Percentiles rank a stretch among this genome's conserved stretches.
Conservation (phyloP, 1,140 invertebrate genomes). For the Diabrotica virgifera region DNA sequence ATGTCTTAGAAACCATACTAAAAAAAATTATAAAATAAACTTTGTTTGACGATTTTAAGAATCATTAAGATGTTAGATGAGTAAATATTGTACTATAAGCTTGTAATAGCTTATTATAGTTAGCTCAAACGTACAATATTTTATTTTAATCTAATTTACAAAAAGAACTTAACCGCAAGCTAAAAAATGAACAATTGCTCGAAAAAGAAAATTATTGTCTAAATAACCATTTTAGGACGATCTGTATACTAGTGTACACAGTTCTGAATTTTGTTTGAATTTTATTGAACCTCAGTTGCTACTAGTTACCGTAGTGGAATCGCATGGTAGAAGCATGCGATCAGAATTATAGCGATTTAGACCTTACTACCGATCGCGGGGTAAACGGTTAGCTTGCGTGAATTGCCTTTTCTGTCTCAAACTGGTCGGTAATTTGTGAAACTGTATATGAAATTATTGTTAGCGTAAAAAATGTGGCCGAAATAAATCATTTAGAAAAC, state of each 20-base stretch:
- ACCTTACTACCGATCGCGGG: neutral
- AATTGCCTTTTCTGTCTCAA: neutral
- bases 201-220: neutral
- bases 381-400: neutral
- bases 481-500: too few species aligned
- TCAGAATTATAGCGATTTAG: neutral
- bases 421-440: neutral
- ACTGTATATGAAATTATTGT: too few species aligned
- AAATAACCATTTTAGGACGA: neutral
- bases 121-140: neutral
- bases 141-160: neutral
- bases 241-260: neutral
- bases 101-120: neutral
- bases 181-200: neutral
- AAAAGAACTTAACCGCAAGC: neutral
- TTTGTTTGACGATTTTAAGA: too few species aligned
- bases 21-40: too few species aligned
- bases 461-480: too few species aligned
- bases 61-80: too few species aligned
- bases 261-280: slow-evolving; percentile 12
- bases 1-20: too few species aligned
- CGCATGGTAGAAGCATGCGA: neutral
- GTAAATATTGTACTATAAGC: too few species aligned
- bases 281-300: slow-evolving; percentile 28
- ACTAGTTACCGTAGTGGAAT: slow-evolving; percentile 17